Percentiles rank a stretch among this genome's conserved stretches.
These are phyloP conservation scores for Microtus californicus DNA, from an alignment of 2,797 vertebrate genomes.

Conservation along the genomic window DNA sequence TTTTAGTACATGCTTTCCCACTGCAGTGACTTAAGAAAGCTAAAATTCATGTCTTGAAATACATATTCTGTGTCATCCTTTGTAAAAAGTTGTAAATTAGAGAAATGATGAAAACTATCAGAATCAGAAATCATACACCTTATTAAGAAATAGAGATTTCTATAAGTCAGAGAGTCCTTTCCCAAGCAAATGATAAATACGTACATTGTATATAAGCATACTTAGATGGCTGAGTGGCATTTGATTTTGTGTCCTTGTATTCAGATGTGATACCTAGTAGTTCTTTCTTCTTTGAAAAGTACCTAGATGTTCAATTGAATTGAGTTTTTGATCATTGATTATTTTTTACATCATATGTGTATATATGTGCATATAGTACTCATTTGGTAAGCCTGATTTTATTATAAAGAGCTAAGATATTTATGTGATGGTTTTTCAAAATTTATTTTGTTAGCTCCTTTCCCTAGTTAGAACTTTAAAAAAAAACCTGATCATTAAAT, in stretches of 20 bases:
- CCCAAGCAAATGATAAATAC: constrained; percentile 6
- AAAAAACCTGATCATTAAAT: constrained; percentile 79
- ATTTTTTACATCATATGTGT: not conserved
- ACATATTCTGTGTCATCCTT: not conserved
- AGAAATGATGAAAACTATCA: not conserved
- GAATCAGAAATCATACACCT: constrained; percentile 10
- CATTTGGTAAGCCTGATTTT: constrained; percentile 16
- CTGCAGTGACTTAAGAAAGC: not conserved
- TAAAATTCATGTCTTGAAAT: not conserved
- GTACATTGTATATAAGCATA: constrained; percentile 25
- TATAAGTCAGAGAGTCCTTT: not conserved
- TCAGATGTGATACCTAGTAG: not conserved
- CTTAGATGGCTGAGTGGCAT: not conserved
- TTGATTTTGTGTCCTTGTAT: constrained; percentile 17
- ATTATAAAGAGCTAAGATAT: constrained; percentile 38
- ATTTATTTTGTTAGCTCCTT: constrained; percentile 72
- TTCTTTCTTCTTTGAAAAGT: constrained; percentile 54
- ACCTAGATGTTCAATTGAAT: not conserved
- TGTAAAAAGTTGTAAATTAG: not conserved
- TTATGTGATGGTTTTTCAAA: constrained; percentile 63
- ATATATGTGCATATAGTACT: not conserved
- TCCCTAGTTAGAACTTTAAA: constrained; percentile 76
- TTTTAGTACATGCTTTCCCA: not conserved
- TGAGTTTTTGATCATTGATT: constrained; percentile 31
- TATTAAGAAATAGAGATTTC: not conserved